These are phyloP conservation scores for Encarsia formosa DNA, from an alignment of 2,888 invertebrate genomes.

Conservation along the genomic window DNA sequence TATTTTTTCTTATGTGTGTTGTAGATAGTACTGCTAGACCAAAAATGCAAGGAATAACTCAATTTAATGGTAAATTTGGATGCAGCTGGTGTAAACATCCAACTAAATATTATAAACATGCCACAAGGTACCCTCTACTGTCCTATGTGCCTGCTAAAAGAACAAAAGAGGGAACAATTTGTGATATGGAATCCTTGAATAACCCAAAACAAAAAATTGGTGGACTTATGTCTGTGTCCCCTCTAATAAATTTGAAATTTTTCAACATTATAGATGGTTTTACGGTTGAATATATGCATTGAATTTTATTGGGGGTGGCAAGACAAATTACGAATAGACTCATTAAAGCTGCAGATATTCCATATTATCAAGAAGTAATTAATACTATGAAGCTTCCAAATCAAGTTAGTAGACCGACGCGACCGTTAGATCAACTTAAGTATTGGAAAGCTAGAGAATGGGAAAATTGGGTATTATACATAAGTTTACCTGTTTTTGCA, in stretches of 20 bases:
- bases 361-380: slow-evolving; percentile 5
- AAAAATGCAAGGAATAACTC: slow-evolving; percentile 1
- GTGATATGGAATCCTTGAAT: background rate
- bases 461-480: slow-evolving; percentile 3
- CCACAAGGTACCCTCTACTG: background rate
- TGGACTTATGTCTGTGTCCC: slow-evolving; percentile 2
- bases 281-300: slow-evolving; percentile 22
- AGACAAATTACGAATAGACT: slow-evolving; percentile 4
- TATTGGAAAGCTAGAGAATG: slow-evolving; percentile 9
- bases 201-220: background rate
- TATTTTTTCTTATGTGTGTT: background rate
- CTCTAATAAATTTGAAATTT: slow-evolving; percentile 7
- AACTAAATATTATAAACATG: background rate
- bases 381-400: slow-evolving; percentile 7
- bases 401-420: slow-evolving; percentile 13
- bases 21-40: slow-evolving; percentile 1
- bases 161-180: background rate
- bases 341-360: background rate
- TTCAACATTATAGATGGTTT: slow-evolving; percentile 24
- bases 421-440: slow-evolving; percentile 9
- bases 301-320: slow-evolving; percentile 5
- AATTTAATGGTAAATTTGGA: slow-evolving; percentile 7
- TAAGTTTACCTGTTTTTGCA: slow-evolving; percentile 2
- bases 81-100: slow-evolving; percentile 6
- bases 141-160: background rate